Conservation (phyloP, 2,797 vertebrate genomes). For the Morelia viridis region DNA sequence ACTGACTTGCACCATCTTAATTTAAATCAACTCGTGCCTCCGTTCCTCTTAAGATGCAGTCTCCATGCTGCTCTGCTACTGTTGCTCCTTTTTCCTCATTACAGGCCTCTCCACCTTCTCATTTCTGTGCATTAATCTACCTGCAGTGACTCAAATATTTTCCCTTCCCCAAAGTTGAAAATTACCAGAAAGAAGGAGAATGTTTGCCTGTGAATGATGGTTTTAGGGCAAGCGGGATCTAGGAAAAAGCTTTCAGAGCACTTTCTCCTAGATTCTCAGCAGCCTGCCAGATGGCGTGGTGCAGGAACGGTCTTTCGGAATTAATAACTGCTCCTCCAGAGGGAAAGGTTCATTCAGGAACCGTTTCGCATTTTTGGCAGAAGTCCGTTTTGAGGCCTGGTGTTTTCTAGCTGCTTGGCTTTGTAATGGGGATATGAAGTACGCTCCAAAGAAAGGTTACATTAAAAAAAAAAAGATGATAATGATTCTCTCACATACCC, state of each 20-base stretch:
- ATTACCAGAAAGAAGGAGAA: background rate
- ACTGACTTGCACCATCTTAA: background rate
- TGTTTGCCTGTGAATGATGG: conserved; percentile 65
- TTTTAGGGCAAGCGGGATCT: conserved; percentile 49
- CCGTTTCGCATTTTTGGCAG: conserved; percentile 65
- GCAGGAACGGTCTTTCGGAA: conserved; percentile 79
- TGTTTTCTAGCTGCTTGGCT: conserved; percentile 58
- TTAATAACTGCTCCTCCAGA: conserved; percentile 78
- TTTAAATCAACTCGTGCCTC: background rate
- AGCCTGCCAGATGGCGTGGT: conserved; percentile 77
- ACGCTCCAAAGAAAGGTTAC: conserved; percentile 44
- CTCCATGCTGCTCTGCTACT: background rate
- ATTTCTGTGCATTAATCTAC: background rate
- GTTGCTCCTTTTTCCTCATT: background rate
- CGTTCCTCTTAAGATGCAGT: background rate
- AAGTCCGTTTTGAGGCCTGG: conserved; percentile 45
- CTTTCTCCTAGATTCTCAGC: conserved; percentile 68
- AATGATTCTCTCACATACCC: conserved; percentile 42
- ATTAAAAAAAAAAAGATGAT: conserved; percentile 28
- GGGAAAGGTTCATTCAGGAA: conserved; percentile 71
- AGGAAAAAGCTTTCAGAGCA: conserved; percentile 65
- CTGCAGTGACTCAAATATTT: background rate
- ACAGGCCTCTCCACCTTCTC: too few relatives aligned
- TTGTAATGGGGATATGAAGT: conserved; percentile 50
- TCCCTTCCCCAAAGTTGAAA: background rate